Evolutionary conservation across 1,140 invertebrate genomes (phyloP).

Genomic region (Drosophila malerkotliana): DNA sequence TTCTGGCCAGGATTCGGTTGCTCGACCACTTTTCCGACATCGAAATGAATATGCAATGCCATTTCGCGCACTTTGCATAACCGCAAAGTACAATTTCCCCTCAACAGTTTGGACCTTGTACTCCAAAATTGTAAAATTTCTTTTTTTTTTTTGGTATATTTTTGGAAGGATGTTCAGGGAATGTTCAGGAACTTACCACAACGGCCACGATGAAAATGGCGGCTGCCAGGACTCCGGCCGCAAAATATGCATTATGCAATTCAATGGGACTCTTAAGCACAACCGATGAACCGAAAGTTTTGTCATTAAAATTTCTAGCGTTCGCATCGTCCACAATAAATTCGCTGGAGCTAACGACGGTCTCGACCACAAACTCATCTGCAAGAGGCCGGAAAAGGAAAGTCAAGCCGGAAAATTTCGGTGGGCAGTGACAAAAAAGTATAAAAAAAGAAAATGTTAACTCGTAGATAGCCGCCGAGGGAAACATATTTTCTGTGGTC

Average conservation of each 20-base stretch:
- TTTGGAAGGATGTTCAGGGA: conserved; percentile 6
- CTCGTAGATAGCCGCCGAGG: conserved; percentile 25
- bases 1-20: conserved; percentile 22
- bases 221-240: conserved; percentile 88
- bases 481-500: conserved; percentile 20
- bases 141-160: conserved; percentile 2
- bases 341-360: conserved; percentile 86
- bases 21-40: conserved; percentile 46
- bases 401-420: conserved; percentile 7
- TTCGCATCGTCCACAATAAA: conserved; percentile 85
- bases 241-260: conserved; percentile 90
- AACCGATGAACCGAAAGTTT: conserved; percentile 86
- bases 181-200: conserved; percentile 85
- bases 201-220: conserved; percentile 88
- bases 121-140: not conserved
- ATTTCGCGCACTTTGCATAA: conserved; percentile 53
- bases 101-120: conserved; percentile 34
- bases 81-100: conserved; percentile 71
- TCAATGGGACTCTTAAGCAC: conserved; percentile 83
- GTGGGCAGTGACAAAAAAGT: not conserved
- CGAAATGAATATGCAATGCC: conserved; percentile 75
- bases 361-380: conserved; percentile 88
- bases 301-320: conserved; percentile 87
- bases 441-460: not conserved
- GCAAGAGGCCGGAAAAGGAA: conserved; percentile 35